Conservation (phyloP, 2,888 invertebrate species). For the Lasioglossum zephyrum region DNA sequence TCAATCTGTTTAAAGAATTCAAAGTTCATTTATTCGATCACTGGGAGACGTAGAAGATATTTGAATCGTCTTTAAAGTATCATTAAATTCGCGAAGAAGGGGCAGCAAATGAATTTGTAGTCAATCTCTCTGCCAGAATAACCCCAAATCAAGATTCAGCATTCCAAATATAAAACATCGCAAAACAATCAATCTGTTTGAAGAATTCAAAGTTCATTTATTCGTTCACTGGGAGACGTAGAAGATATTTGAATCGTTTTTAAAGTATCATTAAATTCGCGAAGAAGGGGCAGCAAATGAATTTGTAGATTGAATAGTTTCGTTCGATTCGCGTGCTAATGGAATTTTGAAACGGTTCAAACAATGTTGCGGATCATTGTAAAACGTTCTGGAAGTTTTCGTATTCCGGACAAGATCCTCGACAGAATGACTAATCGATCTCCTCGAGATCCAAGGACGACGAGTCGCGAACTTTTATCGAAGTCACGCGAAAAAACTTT, state of each 20-base stretch:
- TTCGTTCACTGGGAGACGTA: too few relatives aligned
- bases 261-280: background rate
- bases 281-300: background rate
- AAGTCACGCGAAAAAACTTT: background rate
- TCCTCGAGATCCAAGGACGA: background rate
- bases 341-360: background rate
- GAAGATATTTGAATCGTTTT: too few relatives aligned
- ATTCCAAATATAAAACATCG: background rate
- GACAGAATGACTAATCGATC: slow-evolving; percentile 14
- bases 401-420: background rate
- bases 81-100: background rate
- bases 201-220: too few relatives aligned
- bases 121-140: background rate
- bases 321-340: background rate
- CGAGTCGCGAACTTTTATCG: slow-evolving; percentile 7
- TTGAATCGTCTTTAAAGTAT: too few relatives aligned
- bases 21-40: too few relatives aligned
- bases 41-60: too few relatives aligned
- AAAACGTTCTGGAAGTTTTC: background rate
- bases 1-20: too few relatives aligned
- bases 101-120: background rate
- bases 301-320: background rate
- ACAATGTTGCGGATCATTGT: background rate
- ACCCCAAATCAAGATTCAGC: background rate
- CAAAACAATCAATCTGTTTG: too few relatives aligned